Evolutionary conservation across 1,140 invertebrate species (phyloP).

Genomic region (Aphaenogaster ashmeadi): DNA sequence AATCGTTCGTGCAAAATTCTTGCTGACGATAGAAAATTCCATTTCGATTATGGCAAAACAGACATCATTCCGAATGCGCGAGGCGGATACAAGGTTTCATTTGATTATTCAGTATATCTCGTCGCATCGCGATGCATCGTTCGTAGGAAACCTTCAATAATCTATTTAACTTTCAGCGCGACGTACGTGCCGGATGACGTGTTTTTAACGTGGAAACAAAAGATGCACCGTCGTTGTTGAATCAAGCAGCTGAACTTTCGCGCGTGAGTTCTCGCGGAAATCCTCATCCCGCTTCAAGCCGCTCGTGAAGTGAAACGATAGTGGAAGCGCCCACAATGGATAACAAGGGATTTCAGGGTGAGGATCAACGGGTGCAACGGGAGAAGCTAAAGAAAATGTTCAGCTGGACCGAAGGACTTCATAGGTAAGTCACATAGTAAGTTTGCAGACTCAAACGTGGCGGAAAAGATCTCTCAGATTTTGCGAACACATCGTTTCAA

Average conservation of each 20-base stretch:
- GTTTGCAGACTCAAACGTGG: background rate
- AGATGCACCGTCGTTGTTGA: slow-evolving; percentile 53
- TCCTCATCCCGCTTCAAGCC: background rate
- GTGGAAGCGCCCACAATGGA: slow-evolving; percentile 44
- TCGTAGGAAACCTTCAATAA: background rate
- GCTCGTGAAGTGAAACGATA: slow-evolving; percentile 12
- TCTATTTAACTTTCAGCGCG: slow-evolving; percentile 57
- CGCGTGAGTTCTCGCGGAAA: slow-evolving; percentile 20
- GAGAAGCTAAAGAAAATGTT: slow-evolving; percentile 85
- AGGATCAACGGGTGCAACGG: slow-evolving; percentile 75
- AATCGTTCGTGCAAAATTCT: background rate
- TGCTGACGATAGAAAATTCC: background rate
- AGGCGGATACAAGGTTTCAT: background rate
- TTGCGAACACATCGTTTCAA: background rate
- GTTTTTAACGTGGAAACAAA: slow-evolving; percentile 36
- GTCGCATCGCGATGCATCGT: background rate
- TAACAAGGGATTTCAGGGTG: slow-evolving; percentile 69
- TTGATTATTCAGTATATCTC: background rate
- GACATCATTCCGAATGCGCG: background rate
- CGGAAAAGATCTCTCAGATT: background rate
- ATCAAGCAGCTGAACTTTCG: slow-evolving; percentile 9
- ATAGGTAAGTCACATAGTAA: slow-evolving; percentile 72
- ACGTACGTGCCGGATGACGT: background rate
- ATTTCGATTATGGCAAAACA: background rate
- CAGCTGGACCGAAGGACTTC: slow-evolving; percentile 84